phyloP scores from a whole-genome alignment of 1,140 invertebrate genomes.

The Arion vulgaris region DNA sequence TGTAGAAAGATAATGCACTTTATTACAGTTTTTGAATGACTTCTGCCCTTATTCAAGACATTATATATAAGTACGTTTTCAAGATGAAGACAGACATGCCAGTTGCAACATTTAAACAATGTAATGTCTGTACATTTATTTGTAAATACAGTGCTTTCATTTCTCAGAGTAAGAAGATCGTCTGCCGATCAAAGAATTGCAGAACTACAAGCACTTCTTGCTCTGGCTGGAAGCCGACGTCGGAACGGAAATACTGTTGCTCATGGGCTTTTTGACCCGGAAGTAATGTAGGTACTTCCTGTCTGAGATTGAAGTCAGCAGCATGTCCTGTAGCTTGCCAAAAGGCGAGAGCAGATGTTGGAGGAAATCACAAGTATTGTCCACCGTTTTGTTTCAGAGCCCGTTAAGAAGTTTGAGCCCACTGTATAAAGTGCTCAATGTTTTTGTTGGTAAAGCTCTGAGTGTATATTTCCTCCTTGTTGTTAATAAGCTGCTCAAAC shows the following conservation, averaged over 20 bases:
- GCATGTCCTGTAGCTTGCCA: background rate
- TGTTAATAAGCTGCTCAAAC: no score
- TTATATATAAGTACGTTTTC: no score
- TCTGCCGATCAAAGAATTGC: slow-evolving; percentile 62
- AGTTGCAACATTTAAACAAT: no score
- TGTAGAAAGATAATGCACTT: no score
- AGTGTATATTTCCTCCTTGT: background rate
- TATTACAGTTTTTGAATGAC: no score
- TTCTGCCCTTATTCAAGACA: no score
- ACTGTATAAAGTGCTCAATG: background rate
- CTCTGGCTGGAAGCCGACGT: slow-evolving; percentile 48
- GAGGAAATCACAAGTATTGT: no score
- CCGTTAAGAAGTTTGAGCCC: no score
- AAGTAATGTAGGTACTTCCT: slow-evolving; percentile 51
- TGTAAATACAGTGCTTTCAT: background rate
- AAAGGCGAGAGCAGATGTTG: no score
- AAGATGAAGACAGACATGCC: no score
- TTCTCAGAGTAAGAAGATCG: slow-evolving; percentile 54
- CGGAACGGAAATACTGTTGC: slow-evolving; percentile 39
- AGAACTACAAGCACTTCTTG: slow-evolving; percentile 60
- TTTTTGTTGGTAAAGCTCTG: background rate
- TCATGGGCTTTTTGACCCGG: slow-evolving; percentile 58
- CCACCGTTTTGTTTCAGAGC: background rate
- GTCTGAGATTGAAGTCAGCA: no score
- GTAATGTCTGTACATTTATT: no score